Percentiles rank a stretch among this genome's conserved stretches.
phyloP scores from a whole-genome alignment of 2,113 vertebrate genomes.

The Mixornis gularis region DNA sequence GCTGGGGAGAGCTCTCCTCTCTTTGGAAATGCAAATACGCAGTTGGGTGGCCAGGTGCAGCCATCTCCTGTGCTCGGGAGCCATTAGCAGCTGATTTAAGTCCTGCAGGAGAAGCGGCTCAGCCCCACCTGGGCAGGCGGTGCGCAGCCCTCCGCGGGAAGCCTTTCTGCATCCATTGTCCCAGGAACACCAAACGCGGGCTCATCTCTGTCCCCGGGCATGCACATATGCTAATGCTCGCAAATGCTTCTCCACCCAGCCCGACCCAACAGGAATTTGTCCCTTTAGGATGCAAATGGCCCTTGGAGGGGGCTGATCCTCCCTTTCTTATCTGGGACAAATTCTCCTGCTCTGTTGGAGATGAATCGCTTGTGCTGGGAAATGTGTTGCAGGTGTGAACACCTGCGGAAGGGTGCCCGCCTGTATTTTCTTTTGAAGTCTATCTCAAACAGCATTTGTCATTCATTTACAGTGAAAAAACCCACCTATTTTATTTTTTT shows the following conservation, averaged over 20 bases:
- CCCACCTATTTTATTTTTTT: neutral
- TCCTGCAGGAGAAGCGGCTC: neutral
- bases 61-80: neutral
- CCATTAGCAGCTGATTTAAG: neutral
- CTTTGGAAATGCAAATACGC: constrained; percentile 6
- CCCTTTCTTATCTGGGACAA: neutral
- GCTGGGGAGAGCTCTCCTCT: neutral
- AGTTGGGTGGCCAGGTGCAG: neutral
- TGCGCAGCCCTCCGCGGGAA: neutral
- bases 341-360: neutral
- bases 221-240: neutral
- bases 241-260: neutral
- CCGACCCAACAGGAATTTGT: neutral
- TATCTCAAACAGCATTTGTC: neutral
- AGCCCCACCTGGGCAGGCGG: neutral
- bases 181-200: neutral
- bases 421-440: neutral
- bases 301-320: neutral
- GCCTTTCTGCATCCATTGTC: neutral
- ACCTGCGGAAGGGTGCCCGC: neutral
- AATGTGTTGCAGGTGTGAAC: neutral
- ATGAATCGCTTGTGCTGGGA: neutral
- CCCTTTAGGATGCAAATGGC: neutral
- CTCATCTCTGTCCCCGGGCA: neutral
- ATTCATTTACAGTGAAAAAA: neutral